Evolutionary conservation across 1,140 invertebrate genomes (phyloP).

Genomic region (Ditylenchus dipsaci): DNA sequence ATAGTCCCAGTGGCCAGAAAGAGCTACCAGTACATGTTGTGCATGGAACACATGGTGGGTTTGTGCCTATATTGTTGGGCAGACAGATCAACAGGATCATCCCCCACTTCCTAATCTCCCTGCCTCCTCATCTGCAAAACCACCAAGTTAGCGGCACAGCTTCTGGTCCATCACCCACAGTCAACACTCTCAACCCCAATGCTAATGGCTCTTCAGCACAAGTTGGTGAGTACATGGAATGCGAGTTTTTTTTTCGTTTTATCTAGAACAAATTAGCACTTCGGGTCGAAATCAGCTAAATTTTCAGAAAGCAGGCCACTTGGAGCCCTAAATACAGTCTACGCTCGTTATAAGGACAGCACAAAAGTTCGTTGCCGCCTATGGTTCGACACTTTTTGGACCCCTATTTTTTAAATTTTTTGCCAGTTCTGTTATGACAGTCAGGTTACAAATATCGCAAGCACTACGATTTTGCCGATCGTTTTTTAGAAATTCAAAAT

Average conservation of each 20-base stretch:
- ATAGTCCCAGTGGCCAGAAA: constrained; percentile 66
- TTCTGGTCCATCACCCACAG: neutral
- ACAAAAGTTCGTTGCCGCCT: too few species aligned
- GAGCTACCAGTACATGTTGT: constrained; percentile 74
- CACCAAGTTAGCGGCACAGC: neutral
- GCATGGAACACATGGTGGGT: constrained; percentile 72
- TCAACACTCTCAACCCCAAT: constrained; percentile 62
- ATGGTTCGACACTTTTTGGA: too few species aligned
- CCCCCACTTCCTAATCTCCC: constrained; percentile 95
- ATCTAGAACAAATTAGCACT: neutral
- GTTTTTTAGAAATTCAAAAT: too few species aligned
- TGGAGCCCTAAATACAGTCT: too few species aligned
- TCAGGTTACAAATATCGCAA: too few species aligned
- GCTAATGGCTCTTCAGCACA: constrained; percentile 41
- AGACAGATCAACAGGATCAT: constrained; percentile 90
- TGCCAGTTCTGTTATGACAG: too few species aligned
- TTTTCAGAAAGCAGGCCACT: too few species aligned
- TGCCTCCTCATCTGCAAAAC: constrained; percentile 69
- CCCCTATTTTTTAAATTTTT: too few species aligned
- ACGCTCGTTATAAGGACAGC: too few species aligned
- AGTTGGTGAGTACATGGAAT: constrained; percentile 51
- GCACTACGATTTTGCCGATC: too few species aligned
- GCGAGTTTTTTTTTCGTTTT: too few species aligned
- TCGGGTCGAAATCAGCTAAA: too few species aligned
- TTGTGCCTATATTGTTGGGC: constrained; percentile 90